These are phyloP conservation scores for Eubasilissa splendida DNA, from an alignment of 2,888 invertebrate genomes.

Conservation along the genomic window DNA sequence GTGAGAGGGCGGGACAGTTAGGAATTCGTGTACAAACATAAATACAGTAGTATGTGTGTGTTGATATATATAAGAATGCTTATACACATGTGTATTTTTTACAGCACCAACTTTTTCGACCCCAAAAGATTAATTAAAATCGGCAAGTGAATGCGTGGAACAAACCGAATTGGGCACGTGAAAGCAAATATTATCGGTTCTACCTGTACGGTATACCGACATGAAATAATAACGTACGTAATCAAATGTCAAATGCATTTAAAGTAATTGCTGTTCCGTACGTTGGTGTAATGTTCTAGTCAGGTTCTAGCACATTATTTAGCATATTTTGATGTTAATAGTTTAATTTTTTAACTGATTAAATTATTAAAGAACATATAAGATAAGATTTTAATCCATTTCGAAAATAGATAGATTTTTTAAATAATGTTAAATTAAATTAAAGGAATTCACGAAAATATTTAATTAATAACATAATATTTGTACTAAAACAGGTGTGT, in stretches of 20 bases:
- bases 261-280: neutral
- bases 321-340: neutral
- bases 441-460: no score
- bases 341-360: neutral
- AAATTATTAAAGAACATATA: neutral
- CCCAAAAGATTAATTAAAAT: conserved; percentile 33
- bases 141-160: conserved; percentile 22
- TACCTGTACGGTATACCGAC: neutral
- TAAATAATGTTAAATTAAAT: no score
- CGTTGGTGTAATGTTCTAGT: no score
- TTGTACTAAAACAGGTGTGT: no score
- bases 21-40: conserved; percentile 20
- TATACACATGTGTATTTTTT: neutral
- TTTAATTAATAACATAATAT: no score
- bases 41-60: neutral
- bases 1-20: conserved; percentile 24
- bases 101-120: neutral
- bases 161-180: conserved; percentile 20
- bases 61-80: neutral
- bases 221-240: neutral
- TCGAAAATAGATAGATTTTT: no score
- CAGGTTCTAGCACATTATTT: neutral
- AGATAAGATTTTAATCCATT: no score
- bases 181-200: conserved; percentile 27
- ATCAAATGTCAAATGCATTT: conserved; percentile 1